Evolutionary conservation across 30 jellyfish, hydroid and myxozoan genomes (phyloP), one percentile per base, ranked within the genome.

Genomic region (Hydractinia echinata): DNA sequence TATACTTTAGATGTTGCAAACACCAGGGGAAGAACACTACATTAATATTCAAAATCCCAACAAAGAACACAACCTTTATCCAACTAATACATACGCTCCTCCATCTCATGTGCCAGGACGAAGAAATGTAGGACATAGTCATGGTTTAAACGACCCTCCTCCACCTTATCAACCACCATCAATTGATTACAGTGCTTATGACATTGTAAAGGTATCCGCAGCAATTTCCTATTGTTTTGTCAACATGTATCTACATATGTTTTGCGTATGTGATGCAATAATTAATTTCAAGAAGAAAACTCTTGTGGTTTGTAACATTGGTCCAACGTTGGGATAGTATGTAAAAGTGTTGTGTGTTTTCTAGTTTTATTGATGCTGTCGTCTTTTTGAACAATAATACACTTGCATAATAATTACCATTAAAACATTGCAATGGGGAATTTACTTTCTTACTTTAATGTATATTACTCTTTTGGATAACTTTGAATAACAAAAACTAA

Each of bases 51-150:
- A 5, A 77, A 77, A 77, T 6, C 85, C 85, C 16, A 77, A 55
- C 54, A 77, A 77, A 51, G 84, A 72, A 30, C 83, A 83, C 16
- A 70, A 62, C 61, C 88, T 90, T 49, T 90, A 90, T 69, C 97
- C 97, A 16, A 90, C 97, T 10, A 90, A 90, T 68, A 85, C 95
- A 53, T 90, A 18, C 81, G 85, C 79, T 11, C 85, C 90, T 58
- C 95, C 94, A 6, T 76, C 92, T 66, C 96, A 76, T 48, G 81
- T 88, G 6, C 96, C 96, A 51, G 96, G 96, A 10, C 72, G 83
- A 51, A 82, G 83, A 55, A 71, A 68, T 16, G 21, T 11, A 30
- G 44, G 44, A 30, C 39, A 79, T 62, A 8, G 61, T 7, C 81
- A 64, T 60, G 15, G 19, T 19, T 85, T 82, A 4, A 13, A 78